phyloP scores from a whole-genome alignment of 2,888 invertebrate species.

The Philaethria dido region DNA sequence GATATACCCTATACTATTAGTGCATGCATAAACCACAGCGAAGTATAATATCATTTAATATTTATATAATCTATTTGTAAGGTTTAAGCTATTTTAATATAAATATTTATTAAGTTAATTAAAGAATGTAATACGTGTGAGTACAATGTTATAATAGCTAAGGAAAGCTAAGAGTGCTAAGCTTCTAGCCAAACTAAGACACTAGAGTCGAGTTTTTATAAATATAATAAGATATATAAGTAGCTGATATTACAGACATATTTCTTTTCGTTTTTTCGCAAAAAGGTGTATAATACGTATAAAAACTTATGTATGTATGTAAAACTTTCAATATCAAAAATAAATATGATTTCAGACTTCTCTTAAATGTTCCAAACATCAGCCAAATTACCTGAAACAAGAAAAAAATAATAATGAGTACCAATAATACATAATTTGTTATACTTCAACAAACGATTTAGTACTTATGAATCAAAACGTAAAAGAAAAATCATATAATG shows the following conservation, averaged over 20 bases:
- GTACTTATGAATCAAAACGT: constrained; percentile 1
- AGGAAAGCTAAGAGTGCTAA: too few relatives aligned
- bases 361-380: neutral
- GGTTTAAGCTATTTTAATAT: neutral
- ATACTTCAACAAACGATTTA: constrained; percentile 4
- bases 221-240: too few relatives aligned
- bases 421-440: too few relatives aligned
- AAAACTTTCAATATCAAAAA: neutral
- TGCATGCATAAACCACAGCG: constrained; percentile 8
- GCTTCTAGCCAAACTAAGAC: too few relatives aligned
- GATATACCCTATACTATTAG: constrained; percentile 19
- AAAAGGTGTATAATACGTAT: too few relatives aligned
- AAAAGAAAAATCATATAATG: constrained; percentile 49
- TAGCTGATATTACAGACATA: too few relatives aligned
- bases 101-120: neutral
- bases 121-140: neutral
- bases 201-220: too few relatives aligned
- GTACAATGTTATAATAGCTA: too few relatives aligned
- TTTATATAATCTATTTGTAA: neutral
- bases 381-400: constrained; percentile 12
- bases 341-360: too few relatives aligned
- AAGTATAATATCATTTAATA: neutral
- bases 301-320: too few relatives aligned
- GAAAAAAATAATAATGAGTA: constrained; percentile 6
- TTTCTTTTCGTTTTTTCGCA: too few relatives aligned